Evolutionary conservation across 2,797 vertebrate genomes (phyloP), one percentile per base, ranked within the genome.

Genomic region (Enteromius unitaeniatus): DNA sequence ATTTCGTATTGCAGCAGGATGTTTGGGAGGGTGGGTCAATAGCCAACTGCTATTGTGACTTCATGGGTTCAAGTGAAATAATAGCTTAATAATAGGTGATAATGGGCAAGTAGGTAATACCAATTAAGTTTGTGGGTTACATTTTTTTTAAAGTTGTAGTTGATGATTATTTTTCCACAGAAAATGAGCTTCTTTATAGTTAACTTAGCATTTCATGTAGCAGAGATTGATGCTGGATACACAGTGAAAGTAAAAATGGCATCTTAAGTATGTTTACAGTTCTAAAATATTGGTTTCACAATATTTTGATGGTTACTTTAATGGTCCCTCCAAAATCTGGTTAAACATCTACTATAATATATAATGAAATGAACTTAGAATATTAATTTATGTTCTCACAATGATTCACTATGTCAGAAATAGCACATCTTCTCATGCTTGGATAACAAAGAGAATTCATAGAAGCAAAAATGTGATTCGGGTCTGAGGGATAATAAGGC

Each of bases 351-450:
- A 31, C 28, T 64, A 7, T 26, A 70, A 45, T 15, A 23, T 15
- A 14, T 7, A 42, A 45, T 26, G 3, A 23, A 7, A n/a, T n/a
- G n/a, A 34, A 78, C 11, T 42, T 64, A n/a, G 28, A 62, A 34
- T 64, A 34, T 49, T 73, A 8, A 17, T 37, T 47, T 55, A 81
- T 34, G 55, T 49, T 60, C 42, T 55, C 45, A 62, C 15, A 19
- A 47, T 40, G 67, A 85, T 79, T 49, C 37, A 69, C 15, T 40
- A n/a, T 13, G 47, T 70, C 31, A 83, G 68, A 86, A 81, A 89
- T 84, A 84, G 70, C 34, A 60, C 82, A 76, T 75, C 77, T 81
- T 76, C 31, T 86, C 45, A 82, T 81, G 53, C 55, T 62, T 68
- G 69, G 82, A 19, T 81, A 76, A 84, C 79, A 81, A 40, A 4